Base-by-base conservation (phyloP, 2,888 invertebrate genomes). In the Myopa tessellatipennis region DNA sequence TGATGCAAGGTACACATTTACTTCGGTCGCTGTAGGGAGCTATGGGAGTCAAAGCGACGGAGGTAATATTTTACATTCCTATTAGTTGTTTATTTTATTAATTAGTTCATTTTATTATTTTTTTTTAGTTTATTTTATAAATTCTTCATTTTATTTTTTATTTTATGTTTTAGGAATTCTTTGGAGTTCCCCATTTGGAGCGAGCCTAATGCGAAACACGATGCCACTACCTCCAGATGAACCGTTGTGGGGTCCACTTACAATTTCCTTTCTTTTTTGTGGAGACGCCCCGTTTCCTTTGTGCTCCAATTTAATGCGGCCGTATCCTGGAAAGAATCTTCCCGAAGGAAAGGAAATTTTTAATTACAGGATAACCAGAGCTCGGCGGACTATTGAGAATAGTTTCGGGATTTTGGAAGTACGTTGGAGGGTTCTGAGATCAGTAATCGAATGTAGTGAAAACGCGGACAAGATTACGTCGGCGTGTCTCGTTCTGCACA, bases 241-340 rank as follows among this genome's bases (percentile, higher is more conserved):
- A 36, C 65, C 65, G 4, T 65, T 65, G 14, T 65, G 14, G 16
- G 14, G 8, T 6, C 14, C 12, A 18, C 10, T 6, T 36, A 65
- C 4, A 6, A 4, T 75, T 77, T 16, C 74, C 79, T 10, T 69
- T 76, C 14, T 77, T 55, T 36, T 77, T 71, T 60, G 67, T 26
- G 79, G 74, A 4, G 55, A 72, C 50, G 65, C 73, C 0, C 52
- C 78, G 7, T 78, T 76, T 63, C 78, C 76, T 7, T 34, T 75
- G 50, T 40, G 72, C 18, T 18, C n/a, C 3, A 77, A 77, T 50
- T 67, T 79, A 14, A 77, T 76, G 76, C 74, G 77, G 12, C 78
- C 78, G 4, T 76, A 38, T 70, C 63, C 60, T 0, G 73, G 61
- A 0, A 14, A 45, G 14, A 38, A 60, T 4, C 45, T 73, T 0